Percentiles rank a stretch among this genome's conserved stretches.
Conservation (phyloP, 2,888 invertebrate species). For the Eurytoma californica region DNA sequence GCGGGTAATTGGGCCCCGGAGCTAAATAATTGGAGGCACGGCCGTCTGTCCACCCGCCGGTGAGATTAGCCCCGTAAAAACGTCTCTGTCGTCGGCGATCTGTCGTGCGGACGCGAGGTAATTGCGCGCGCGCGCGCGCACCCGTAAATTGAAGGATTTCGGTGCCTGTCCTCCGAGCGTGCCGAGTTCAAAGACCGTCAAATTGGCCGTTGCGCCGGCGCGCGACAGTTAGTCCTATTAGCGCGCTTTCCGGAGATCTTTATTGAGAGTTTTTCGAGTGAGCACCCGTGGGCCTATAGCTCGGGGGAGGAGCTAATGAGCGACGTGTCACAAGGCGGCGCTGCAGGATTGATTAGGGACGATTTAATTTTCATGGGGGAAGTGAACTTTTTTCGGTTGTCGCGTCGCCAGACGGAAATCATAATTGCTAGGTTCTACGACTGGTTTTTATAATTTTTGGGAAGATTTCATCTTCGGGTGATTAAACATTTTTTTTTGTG, state of each 20-base stretch:
- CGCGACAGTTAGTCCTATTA: conserved; percentile 26
- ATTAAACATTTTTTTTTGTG: not conserved
- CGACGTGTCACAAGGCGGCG: conserved; percentile 11
- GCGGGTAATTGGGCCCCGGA: conserved; percentile 35
- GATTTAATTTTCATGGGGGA: conserved; percentile 28
- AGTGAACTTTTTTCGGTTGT: conserved; percentile 13
- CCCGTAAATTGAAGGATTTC: conserved; percentile 41
- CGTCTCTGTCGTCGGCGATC: conserved; percentile 11
- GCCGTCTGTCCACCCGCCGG: conserved; percentile 11
- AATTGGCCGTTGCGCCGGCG: conserved; percentile 47
- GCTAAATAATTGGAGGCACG: conserved; percentile 39
- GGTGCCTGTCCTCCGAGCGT: conserved; percentile 9
- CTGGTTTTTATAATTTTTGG: too few relatives aligned
- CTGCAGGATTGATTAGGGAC: conserved; percentile 41
- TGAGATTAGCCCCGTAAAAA: conserved; percentile 35
- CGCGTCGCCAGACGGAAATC: too few relatives aligned
- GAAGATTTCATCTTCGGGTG: too few relatives aligned
- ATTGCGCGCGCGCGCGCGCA: conserved; percentile 37
- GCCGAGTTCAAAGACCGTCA: conserved; percentile 54
- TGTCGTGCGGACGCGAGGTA: conserved; percentile 23
- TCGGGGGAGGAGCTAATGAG: conserved; percentile 5
- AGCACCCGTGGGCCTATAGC: not conserved
- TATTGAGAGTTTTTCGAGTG: conserved; percentile 39
- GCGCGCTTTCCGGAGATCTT: conserved; percentile 33
- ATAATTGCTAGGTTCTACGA: too few relatives aligned